Evolutionary conservation across 2,888 invertebrate species (phyloP).

Genomic region (Dugesia japonica): DNA sequence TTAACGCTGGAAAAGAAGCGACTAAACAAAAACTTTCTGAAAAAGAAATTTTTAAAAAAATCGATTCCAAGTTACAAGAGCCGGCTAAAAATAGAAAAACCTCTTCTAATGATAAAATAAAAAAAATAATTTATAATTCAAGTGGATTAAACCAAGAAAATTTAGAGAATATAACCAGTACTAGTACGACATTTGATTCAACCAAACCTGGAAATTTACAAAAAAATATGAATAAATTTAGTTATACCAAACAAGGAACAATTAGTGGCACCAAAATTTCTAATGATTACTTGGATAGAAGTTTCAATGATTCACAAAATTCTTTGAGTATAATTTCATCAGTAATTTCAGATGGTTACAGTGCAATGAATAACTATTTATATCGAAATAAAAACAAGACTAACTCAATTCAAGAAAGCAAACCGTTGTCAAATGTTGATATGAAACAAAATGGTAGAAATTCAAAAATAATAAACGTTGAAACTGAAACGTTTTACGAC

Average conservation of each 20-base stretch:
- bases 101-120: not conserved
- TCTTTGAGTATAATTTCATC: not conserved
- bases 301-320: not conserved
- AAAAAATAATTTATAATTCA: conserved; percentile 1
- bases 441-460: not conserved
- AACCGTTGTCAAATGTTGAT: not conserved
- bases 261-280: not conserved
- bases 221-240: not conserved
- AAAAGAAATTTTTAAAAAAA: not conserved
- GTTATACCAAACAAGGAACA: not conserved
- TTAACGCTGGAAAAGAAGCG: not conserved
- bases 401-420: not conserved
- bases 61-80: not conserved
- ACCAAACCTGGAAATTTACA: not conserved
- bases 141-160: not conserved
- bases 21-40: not conserved
- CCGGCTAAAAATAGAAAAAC: not conserved
- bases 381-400: not conserved
- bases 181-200: not conserved
- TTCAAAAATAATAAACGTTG: not conserved
- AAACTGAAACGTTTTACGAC: not conserved
- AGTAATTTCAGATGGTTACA: not conserved
- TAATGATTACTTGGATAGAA: not conserved
- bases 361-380: not conserved
- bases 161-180: not conserved